phyloP scores from a whole-genome alignment of 2,888 invertebrate species.

The Cantharis lateralis region DNA sequence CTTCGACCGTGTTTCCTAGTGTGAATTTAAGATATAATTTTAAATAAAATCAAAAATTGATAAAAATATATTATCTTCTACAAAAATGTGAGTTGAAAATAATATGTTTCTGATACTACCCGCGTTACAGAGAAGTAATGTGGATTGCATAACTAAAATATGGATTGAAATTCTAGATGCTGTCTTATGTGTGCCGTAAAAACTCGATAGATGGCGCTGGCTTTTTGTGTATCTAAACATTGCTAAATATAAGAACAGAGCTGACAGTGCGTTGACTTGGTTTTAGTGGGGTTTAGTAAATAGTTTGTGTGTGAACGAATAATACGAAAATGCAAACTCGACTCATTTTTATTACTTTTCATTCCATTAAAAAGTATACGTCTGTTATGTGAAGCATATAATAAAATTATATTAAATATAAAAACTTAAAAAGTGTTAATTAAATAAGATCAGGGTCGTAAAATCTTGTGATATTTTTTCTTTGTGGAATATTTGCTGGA shows the following conservation, averaged over 20 bases:
- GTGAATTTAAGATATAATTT: too few relatives aligned
- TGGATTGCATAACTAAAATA: too few relatives aligned
- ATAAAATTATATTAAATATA: not conserved
- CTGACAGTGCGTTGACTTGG: slow-evolving; percentile 25
- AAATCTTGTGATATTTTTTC: not conserved
- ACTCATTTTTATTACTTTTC: slow-evolving; percentile 12
- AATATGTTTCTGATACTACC: too few relatives aligned
- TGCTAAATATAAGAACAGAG: slow-evolving; percentile 2
- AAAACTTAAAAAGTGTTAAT: not conserved
- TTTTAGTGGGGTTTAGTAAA: not conserved
- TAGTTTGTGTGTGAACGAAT: slow-evolving; percentile 22
- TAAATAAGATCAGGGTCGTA: not conserved
- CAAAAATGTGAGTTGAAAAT: too few relatives aligned
- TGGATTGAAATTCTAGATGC: too few relatives aligned
- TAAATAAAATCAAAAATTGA: too few relatives aligned
- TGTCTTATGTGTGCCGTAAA: not conserved
- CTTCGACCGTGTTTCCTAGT: too few relatives aligned
- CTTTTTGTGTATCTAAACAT: not conserved
- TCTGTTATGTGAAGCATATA: not conserved
- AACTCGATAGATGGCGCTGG: not conserved
- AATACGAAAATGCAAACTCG: slow-evolving; percentile 17
- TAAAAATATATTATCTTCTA: too few relatives aligned
- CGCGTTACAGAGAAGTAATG: too few relatives aligned
- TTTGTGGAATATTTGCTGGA: not conserved
- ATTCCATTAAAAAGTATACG: not conserved